These are phyloP conservation scores for Tuberolachnus salignus DNA, from an alignment of 2,888 invertebrate species.

Conservation along the genomic window DNA sequence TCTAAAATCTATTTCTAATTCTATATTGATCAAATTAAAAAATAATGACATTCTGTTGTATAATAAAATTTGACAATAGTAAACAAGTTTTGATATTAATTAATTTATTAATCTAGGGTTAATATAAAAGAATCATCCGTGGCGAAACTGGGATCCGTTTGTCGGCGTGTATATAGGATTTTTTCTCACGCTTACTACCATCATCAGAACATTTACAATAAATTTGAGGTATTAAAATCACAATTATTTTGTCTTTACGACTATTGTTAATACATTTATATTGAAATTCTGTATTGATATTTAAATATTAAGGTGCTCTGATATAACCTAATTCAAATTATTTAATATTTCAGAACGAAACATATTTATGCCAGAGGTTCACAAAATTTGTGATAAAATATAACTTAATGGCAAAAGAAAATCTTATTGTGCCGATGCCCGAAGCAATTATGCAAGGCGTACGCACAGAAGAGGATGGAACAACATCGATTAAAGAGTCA, in stretches of 20 bases:
- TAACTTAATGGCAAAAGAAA: conserved; percentile 97
- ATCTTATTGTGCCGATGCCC: conserved; percentile 95
- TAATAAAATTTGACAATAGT: not conserved
- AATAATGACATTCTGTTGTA: not conserved
- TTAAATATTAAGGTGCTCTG: not conserved
- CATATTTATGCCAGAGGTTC: conserved; percentile 92
- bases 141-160: conserved; percentile 97
- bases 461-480: conserved; percentile 43
- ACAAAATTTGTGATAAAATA: conserved; percentile 98
- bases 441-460: conserved; percentile 65
- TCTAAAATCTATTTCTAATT: too few species aligned
- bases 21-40: not conserved
- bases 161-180: conserved; percentile 97
- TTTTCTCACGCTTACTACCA: conserved; percentile 99
- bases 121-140: conserved; percentile 99
- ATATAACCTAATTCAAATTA: not conserved
- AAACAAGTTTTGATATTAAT: not conserved
- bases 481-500: conserved; percentile 40
- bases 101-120: conserved; percentile 73
- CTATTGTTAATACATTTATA: conserved; percentile 9
- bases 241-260: conserved; percentile 15
- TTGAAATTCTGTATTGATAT: not conserved
- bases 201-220: conserved; percentile 94
- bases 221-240: conserved; percentile 76
- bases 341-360: conserved; percentile 72